phyloP scores from a whole-genome alignment of 2,797 vertebrate genomes.

The Sebastiscus albofasciatus region DNA sequence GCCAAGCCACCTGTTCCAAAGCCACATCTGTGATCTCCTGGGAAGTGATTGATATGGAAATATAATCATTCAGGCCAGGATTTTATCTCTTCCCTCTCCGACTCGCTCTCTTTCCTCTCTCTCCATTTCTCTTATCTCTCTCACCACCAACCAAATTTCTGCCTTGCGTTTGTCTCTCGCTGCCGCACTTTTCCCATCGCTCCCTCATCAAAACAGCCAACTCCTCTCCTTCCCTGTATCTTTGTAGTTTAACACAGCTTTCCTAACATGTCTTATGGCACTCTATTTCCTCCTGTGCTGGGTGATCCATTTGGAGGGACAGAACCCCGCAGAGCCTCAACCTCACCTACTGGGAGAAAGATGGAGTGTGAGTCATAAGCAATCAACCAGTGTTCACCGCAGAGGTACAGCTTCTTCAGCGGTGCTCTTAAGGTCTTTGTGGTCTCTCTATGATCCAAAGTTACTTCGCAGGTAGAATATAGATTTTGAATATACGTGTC shows the following conservation, averaged over 20 bases:
- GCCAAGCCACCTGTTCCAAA: constrained; percentile 88
- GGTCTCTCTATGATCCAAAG: constrained; percentile 7
- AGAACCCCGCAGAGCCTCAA: constrained; percentile 64
- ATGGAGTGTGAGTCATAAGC: constrained; percentile 73
- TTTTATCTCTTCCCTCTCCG: constrained; percentile 72
- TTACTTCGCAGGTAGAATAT: constrained; percentile 10
- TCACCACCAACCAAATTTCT: constrained; percentile 66
- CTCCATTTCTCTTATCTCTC: constrained; percentile 64
- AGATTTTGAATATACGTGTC: not conserved
- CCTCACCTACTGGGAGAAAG: constrained; percentile 74
- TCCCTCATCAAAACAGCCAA: constrained; percentile 28
- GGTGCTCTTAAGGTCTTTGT: not conserved
- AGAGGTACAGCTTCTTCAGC: constrained; percentile 23
- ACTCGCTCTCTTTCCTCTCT: constrained; percentile 47
- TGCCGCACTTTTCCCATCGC: constrained; percentile 28
- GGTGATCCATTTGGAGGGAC: constrained; percentile 77
- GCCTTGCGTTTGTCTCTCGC: constrained; percentile 57
- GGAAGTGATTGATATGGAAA: constrained; percentile 89
- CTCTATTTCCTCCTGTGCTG: constrained; percentile 54
- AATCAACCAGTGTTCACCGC: constrained; percentile 65
- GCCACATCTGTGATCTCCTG: constrained; percentile 87
- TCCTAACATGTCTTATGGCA: constrained; percentile 51
- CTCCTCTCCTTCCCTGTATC: constrained; percentile 30
- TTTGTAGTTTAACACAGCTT: constrained; percentile 61
- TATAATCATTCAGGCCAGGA: constrained; percentile 85